Percentiles rank a stretch among this genome's conserved stretches.
Evolutionary conservation across 2,888 invertebrate species (phyloP).

Genomic region (Arctia plantaginis): DNA sequence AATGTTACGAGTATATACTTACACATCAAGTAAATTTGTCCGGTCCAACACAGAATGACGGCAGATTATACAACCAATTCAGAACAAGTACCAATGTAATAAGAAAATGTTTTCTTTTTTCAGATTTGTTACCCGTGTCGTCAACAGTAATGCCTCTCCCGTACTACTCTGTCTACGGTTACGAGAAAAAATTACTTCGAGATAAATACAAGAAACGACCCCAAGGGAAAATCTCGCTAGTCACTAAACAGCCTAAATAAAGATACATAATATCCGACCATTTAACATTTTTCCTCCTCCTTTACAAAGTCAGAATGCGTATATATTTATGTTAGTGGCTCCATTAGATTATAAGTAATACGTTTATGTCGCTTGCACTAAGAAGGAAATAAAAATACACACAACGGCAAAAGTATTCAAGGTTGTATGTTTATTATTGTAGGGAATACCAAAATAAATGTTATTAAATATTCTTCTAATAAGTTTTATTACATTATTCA

Average conservation of each 20-base stretch:
- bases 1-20: not conserved
- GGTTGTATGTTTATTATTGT: conserved; percentile 8
- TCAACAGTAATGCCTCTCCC: conserved; percentile 81
- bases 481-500: not conserved
- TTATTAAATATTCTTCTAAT: conserved; percentile 3
- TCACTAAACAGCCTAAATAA: conserved; percentile 77
- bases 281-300: conserved; percentile 31
- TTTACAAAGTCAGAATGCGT: conserved; percentile 28
- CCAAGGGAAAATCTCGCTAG: conserved; percentile 74
- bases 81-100: conserved; percentile 12
- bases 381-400: not conserved
- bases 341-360: conserved; percentile 26
- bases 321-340: conserved; percentile 27
- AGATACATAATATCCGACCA: conserved; percentile 40
- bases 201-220: conserved; percentile 78
- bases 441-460: not conserved
- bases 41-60: not conserved
- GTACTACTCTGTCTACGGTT: conserved; percentile 77
- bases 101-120: conserved; percentile 47
- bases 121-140: conserved; percentile 80
- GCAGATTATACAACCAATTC: conserved; percentile 15
- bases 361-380: conserved; percentile 10
- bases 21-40: not conserved
- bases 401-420: not conserved
- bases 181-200: conserved; percentile 75